Conservation (phyloP, 2,888 invertebrate genomes). For the Stegophylla sp. region DNA sequence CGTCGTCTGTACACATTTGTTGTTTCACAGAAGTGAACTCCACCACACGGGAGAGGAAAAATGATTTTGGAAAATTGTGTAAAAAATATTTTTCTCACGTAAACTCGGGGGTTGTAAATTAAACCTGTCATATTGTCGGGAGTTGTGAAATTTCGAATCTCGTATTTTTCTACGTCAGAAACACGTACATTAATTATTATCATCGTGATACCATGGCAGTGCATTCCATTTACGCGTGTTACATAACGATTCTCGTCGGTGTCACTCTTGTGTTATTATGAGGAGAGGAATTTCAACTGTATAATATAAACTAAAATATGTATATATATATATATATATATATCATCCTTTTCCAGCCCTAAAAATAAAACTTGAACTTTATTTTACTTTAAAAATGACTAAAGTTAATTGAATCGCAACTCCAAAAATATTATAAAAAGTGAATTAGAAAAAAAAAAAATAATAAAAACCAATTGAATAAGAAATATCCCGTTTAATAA, state of each 20-base stretch:
- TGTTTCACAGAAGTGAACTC: not conserved
- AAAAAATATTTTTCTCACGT: not conserved
- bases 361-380: too few relatives aligned
- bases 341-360: too few relatives aligned
- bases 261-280: too few relatives aligned
- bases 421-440: too few relatives aligned
- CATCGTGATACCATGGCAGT: not conserved
- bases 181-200: slow-evolving; percentile 22
- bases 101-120: not conserved
- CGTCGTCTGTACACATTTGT: not conserved
- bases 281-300: too few relatives aligned
- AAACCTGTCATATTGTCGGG: slow-evolving; percentile 1
- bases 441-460: too few relatives aligned
- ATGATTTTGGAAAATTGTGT: not conserved
- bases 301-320: too few relatives aligned
- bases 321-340: too few relatives aligned
- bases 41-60: not conserved
- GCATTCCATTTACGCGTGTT: not conserved
- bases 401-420: too few relatives aligned
- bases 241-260: not conserved
- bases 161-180: slow-evolving; percentile 7
- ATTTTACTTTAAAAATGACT: too few relatives aligned
- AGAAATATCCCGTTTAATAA: too few relatives aligned
- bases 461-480: too few relatives aligned
- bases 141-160: slow-evolving; percentile 22